Evolutionary conservation across 2,888 invertebrate genomes (phyloP).

Genomic region (Cylindroiulus punctatus): DNA sequence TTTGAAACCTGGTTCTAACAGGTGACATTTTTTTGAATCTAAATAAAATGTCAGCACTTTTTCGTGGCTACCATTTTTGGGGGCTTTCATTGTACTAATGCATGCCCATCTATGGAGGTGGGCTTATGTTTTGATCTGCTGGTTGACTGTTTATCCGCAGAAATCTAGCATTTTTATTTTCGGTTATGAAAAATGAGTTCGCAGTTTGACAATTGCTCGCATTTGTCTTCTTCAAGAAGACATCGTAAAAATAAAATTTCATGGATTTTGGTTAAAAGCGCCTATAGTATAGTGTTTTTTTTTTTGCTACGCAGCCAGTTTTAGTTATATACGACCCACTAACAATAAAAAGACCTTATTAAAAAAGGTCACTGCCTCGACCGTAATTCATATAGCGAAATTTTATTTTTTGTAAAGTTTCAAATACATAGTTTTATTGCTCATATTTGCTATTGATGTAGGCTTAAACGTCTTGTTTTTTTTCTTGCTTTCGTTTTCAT

Average conservation of each 20-base stretch:
- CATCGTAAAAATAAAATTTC: slow-evolving; percentile 27
- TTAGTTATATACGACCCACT: slow-evolving; percentile 7
- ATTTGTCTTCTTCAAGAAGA: slow-evolving; percentile 29
- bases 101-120: background rate
- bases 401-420: background rate
- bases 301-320: background rate
- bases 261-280: background rate
- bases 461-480: slow-evolving; percentile 13
- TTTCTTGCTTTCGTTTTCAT: background rate
- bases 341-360: slow-evolving; percentile 42
- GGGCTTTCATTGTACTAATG: background rate
- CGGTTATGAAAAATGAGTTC: slow-evolving; percentile 21
- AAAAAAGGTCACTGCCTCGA: slow-evolving; percentile 23
- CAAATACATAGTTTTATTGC: slow-evolving; percentile 20
- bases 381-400: background rate
- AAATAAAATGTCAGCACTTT: too few species aligned
- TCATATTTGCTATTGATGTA: background rate
- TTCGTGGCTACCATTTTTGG: background rate
- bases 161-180: background rate
- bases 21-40: too few species aligned
- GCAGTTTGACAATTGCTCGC: background rate
- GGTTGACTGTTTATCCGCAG: background rate
- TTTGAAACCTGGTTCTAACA: too few species aligned
- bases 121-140: background rate
- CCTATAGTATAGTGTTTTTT: background rate